phyloP scores from a whole-genome alignment of 2,113 vertebrate genomes.

The Balaeniceps rex region DNA sequence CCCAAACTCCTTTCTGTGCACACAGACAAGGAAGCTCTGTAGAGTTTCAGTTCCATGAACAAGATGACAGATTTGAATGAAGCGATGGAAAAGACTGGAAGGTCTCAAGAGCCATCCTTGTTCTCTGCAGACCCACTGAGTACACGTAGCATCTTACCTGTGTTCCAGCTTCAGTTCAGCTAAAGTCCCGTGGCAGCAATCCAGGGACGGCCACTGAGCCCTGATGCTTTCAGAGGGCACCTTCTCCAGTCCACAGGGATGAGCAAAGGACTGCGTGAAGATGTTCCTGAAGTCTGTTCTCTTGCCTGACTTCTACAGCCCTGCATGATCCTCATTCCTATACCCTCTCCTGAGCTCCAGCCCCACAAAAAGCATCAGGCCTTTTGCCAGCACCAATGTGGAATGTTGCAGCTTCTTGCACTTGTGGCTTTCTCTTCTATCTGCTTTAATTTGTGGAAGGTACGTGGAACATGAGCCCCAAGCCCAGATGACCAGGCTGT shows the following conservation, averaged over 20 bases:
- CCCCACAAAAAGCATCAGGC: neutral
- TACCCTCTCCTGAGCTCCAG: neutral
- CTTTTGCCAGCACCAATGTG: neutral
- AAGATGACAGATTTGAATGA: neutral
- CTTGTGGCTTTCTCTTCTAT: neutral
- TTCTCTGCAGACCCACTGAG: neutral
- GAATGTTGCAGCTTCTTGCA: neutral
- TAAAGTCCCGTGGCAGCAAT: neutral
- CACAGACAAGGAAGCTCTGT: fast-evolving
- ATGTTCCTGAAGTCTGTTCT: neutral
- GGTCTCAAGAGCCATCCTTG: neutral
- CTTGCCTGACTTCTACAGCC: neutral
- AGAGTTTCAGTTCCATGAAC: neutral
- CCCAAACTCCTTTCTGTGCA: neutral
- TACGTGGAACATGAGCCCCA: fast-evolving
- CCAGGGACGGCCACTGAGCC: neutral
- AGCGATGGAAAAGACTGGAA: neutral
- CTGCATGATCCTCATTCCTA: neutral
- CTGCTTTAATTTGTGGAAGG: neutral
- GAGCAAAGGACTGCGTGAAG: neutral
- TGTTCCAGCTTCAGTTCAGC: neutral
- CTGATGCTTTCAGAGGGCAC: neutral
- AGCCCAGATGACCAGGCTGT: neutral
- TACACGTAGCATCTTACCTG: neutral
- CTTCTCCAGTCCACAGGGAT: neutral